phyloP scores from a whole-genome alignment of 2,797 vertebrate species.

The Hypotaenidia okinawae region DNA sequence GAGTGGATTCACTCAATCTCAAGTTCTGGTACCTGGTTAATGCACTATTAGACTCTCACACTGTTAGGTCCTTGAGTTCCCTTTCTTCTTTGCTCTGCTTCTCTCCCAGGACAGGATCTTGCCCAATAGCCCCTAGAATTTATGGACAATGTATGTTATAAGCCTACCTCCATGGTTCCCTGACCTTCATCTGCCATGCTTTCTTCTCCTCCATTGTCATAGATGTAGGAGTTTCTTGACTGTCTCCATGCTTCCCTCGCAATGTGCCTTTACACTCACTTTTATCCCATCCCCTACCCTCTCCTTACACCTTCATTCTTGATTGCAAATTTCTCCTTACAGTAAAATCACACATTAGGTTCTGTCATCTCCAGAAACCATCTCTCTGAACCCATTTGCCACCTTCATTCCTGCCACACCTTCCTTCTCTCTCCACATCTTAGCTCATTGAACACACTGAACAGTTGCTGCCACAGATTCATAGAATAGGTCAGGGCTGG shows the following conservation, averaged over 20 bases:
- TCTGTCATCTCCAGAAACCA: background rate
- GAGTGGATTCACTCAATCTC: background rate
- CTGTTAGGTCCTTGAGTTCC: background rate
- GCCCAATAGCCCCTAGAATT: background rate
- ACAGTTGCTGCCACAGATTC: background rate
- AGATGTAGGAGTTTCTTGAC: fast-evolving
- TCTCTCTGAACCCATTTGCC: background rate
- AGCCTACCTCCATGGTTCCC: background rate
- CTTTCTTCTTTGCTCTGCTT: background rate
- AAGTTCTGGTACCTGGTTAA: background rate
- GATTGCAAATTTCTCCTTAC: background rate
- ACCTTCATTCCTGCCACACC: background rate
- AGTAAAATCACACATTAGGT: no score
- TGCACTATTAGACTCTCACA: background rate
- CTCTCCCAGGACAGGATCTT: background rate
- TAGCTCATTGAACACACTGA: background rate
- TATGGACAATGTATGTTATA: fast-evolving
- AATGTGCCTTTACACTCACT: fast-evolving
- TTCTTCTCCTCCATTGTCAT: background rate
- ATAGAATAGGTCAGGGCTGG: background rate
- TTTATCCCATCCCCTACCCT: background rate
- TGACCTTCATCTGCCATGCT: background rate
- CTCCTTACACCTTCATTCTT: background rate
- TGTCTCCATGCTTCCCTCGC: background rate
- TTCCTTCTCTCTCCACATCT: background rate